Percentiles rank a stretch among this genome's conserved stretches.
phyloP scores from a whole-genome alignment of 2,113 vertebrate species.

The Chunga burmeisteri region DNA sequence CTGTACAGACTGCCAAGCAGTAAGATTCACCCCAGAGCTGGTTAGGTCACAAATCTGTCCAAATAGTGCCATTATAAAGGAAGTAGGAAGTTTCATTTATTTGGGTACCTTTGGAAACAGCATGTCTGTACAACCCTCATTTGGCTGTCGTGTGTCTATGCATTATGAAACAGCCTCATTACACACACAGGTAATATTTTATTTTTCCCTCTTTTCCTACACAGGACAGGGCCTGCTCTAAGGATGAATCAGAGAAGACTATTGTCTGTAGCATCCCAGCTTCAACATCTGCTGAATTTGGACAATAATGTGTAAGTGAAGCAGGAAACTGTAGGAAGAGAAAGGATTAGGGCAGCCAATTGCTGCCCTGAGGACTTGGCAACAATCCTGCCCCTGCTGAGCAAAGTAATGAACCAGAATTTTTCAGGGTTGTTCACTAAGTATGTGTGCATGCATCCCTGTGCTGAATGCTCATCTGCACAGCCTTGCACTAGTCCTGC shows the following conservation, averaged over 20 bases:
- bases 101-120: neutral
- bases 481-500: neutral
- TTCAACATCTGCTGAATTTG: conserved; percentile 20
- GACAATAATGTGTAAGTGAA: neutral
- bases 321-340: conserved; percentile 21
- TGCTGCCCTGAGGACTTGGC: conserved; percentile 32
- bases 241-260: conserved; percentile 43
- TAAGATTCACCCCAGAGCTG: neutral
- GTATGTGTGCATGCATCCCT: neutral
- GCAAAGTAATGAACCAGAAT: neutral
- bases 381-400: neutral
- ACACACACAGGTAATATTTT: neutral
- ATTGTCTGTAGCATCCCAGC: conserved; percentile 22
- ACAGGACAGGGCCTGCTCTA: conserved; percentile 49
- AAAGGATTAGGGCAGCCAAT: neutral
- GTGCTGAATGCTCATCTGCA: neutral
- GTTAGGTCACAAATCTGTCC: neutral
- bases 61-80: neutral
- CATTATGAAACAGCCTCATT: conserved; percentile 35
- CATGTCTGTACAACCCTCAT: neutral
- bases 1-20: neutral
- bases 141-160: neutral
- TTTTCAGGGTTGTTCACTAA: neutral
- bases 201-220: conserved; percentile 3
- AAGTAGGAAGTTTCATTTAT: neutral